Evolutionary conservation across 2,797 vertebrate genomes (phyloP).

Genomic region (Poeciliopsis infans): DNA sequence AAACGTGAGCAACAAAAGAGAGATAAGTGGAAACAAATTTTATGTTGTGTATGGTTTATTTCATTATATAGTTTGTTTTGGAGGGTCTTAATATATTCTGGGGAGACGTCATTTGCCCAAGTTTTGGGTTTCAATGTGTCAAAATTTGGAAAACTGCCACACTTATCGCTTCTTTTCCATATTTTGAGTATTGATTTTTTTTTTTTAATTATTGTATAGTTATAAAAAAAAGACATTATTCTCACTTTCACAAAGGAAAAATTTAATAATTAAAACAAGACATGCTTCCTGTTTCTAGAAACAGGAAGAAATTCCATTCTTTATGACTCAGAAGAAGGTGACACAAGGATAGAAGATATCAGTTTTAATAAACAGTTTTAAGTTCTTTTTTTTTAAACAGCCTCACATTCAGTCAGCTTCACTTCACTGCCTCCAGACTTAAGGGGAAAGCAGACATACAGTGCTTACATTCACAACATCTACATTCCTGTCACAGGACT

Average conservation of each 20-base stretch:
- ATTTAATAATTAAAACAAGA: neutral
- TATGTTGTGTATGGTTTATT: neutral
- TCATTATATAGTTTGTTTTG: neutral
- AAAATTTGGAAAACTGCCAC: neutral
- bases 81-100: neutral
- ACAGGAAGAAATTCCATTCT: neutral
- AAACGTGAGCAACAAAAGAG: neutral
- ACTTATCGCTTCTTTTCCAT: too few species aligned
- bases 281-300: neutral
- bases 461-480: slow-evolving; percentile 53
- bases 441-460: slow-evolving; percentile 42
- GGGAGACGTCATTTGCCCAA: neutral
- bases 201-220: neutral
- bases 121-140: neutral
- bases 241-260: neutral
- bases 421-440: slow-evolving; percentile 60
- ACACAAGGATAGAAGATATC: neutral
- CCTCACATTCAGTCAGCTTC: slow-evolving; percentile 70
- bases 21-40: neutral
- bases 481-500: slow-evolving; percentile 40
- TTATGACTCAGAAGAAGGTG: neutral
- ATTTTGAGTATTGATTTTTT: neutral
- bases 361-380: slow-evolving; percentile 18
- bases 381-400: slow-evolving; percentile 28
- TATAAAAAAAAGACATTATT: neutral